Base-by-base conservation (phyloP, 1,140 invertebrate species). In the Procambarus virginalis region DNA sequence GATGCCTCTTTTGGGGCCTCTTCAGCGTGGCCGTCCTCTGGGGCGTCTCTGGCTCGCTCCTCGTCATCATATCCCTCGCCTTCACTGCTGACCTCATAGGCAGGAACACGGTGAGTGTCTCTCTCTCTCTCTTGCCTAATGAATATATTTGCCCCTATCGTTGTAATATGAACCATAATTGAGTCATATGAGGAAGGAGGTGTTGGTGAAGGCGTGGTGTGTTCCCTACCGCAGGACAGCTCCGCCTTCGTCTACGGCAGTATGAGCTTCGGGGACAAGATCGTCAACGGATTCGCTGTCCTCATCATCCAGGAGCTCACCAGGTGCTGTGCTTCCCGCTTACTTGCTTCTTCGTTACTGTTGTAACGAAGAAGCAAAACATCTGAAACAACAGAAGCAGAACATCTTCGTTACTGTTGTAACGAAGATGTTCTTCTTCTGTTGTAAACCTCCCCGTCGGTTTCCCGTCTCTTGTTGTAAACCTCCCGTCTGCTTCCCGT, bases 261-360 rank as follows among this genome's bases (percentile, higher is more conserved):
- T 34, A 98, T 99, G 98, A 98, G 98, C 94, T 99, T 99, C 94
- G 95, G 96, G 6, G 98, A 99, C 94, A 99, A 99, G 95, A 93
- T 99, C 1, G 96, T 97, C 0, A 97, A 98, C 94, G 98, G 98
- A 12, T 90, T 97, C 9, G 97, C 96, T 83, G 97, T 98, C 68
- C 95, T 97, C 88, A 86, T 97, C 12, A 97, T 99, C 92, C 97
- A 99, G 94, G 92, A 94, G 58, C 55, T 91, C 1, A 91, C 88
- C 46, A 75, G 83, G 79, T 85, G 34, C 22, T 45, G 17, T 46
- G 2, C 60, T 17, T 51, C 17, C 17, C 14, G 2, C 45, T 46
- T 22, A 45, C 9, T 45, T 78, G 49, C 22, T 76, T 76, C 2
- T 22, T 5, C 14, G 0, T 12, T 76, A 22, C 2, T 2, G 8